Percentiles rank a stretch among this genome's conserved stretches.
These are phyloP conservation scores for Dermatemys mawii DNA, from an alignment of 2,113 vertebrate genomes.

Conservation along the genomic window DNA sequence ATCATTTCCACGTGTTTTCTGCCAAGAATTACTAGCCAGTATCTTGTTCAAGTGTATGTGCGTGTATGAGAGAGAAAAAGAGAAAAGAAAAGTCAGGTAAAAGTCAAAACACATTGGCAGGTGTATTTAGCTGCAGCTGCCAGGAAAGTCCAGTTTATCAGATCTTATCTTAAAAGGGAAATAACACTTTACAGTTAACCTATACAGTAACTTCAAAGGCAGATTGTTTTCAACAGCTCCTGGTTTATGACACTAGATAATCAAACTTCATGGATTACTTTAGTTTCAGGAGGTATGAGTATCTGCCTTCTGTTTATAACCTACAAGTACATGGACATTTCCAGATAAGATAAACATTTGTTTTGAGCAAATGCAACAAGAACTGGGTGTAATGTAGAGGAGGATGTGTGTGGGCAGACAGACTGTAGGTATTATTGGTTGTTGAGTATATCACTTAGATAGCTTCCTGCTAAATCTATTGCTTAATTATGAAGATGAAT, in stretches of 20 bases:
- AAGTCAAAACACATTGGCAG: not conserved
- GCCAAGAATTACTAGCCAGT: not conserved
- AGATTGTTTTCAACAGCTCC: not conserved
- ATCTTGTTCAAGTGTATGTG: not conserved
- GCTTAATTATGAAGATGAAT: not conserved
- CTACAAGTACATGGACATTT: not conserved
- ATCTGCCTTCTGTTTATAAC: not conserved
- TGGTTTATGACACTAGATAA: not conserved
- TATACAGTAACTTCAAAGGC: not conserved
- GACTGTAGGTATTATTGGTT: not conserved
- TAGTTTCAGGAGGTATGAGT: not conserved
- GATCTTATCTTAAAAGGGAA: not conserved
- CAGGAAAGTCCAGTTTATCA: not conserved
- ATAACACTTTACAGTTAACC: not conserved
- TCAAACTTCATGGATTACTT: not conserved
- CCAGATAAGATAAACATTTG: not conserved
- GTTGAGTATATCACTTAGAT: not conserved
- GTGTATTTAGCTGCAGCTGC: not conserved
- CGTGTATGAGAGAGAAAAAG: not conserved
- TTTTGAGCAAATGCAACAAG: not conserved
- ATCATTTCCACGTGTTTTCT: constrained; percentile 3
- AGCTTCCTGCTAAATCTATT: not conserved
- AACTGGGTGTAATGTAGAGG: not conserved
- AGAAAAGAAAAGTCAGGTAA: not conserved
- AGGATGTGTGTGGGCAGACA: not conserved